Evolutionary conservation across 92 coral and sea anemone species (phyloP).

Genomic region (Chrysogorgia sp.): DNA sequence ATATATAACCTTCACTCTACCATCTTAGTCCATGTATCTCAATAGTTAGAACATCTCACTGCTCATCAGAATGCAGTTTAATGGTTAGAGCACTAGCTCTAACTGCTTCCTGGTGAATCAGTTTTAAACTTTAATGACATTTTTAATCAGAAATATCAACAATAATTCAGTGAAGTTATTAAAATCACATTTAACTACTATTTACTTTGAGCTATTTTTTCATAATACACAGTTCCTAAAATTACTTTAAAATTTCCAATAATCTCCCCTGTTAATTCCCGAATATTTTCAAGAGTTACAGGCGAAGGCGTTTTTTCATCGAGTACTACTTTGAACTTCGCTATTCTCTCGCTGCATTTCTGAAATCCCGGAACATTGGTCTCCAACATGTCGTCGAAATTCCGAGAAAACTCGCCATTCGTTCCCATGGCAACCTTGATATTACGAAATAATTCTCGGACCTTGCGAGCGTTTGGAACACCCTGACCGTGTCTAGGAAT

Average conservation of each 20-base stretch:
- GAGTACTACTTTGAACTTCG: constrained; percentile 65
- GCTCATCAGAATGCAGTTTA: no score
- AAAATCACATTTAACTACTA: no score
- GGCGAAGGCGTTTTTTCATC: constrained; percentile 90
- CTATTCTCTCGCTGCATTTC: constrained; percentile 67
- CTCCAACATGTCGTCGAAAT: constrained; percentile 70
- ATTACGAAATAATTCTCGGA: constrained; percentile 76
- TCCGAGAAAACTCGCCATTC: constrained; percentile 87
- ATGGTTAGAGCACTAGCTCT: no score
- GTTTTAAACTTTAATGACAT: no score
- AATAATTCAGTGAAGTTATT: no score
- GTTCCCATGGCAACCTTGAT: constrained; percentile 82
- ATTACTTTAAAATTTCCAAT: constrained; percentile 82
- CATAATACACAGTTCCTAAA: constrained; percentile 74
- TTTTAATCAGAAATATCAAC: no score
- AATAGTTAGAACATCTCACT: no score
- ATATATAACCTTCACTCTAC: no score
- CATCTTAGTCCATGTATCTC: no score
- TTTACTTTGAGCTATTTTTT: no score
- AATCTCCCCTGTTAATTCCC: constrained; percentile 84
- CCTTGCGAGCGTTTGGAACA: constrained; percentile 84
- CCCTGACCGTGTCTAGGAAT: constrained; percentile 95
- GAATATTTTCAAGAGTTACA: constrained; percentile 82
- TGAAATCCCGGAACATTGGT: constrained; percentile 75
- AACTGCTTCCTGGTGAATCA: no score